phyloP scores from a whole-genome alignment of 2,888 invertebrate genomes.

The Gymnoscelis rufifasciata region DNA sequence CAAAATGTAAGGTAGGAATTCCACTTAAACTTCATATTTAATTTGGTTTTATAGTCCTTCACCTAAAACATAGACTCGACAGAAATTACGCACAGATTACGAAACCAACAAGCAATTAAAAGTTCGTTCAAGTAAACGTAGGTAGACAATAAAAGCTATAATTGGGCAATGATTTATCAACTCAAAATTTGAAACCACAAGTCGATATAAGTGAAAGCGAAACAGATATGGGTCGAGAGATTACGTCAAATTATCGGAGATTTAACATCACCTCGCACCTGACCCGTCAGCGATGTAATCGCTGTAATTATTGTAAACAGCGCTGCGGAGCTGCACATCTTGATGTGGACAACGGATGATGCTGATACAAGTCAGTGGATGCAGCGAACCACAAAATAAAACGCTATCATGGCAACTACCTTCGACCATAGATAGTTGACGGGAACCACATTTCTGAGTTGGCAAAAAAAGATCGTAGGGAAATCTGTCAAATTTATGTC shows the following conservation, averaged over 20 bases:
- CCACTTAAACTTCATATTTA: too few species aligned
- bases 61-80: too few species aligned
- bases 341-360: slow-evolving; percentile 43
- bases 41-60: too few species aligned
- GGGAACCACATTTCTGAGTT: too few species aligned
- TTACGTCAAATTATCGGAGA: slow-evolving; percentile 28
- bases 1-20: too few species aligned
- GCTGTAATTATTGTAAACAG: slow-evolving; percentile 60
- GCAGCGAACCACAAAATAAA: slow-evolving; percentile 2
- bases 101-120: background rate
- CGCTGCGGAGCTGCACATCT: slow-evolving; percentile 40
- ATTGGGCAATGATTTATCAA: slow-evolving; percentile 6
- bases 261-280: slow-evolving; percentile 34
- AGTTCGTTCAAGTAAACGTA: background rate
- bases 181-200: slow-evolving; percentile 9
- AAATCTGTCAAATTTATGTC: too few species aligned
- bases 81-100: too few species aligned
- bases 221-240: slow-evolving; percentile 22
- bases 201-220: slow-evolving; percentile 18
- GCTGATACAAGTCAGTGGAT: slow-evolving; percentile 11
- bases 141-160: background rate
- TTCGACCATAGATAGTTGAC: too few species aligned
- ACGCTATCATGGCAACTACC: too few species aligned
- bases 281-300: slow-evolving; percentile 47
- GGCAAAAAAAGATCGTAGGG: too few species aligned